Percentiles rank a stretch among this genome's conserved stretches.
phyloP scores from a whole-genome alignment of 1,140 invertebrate genomes.

The Pseudomyrmex cubaensis region DNA sequence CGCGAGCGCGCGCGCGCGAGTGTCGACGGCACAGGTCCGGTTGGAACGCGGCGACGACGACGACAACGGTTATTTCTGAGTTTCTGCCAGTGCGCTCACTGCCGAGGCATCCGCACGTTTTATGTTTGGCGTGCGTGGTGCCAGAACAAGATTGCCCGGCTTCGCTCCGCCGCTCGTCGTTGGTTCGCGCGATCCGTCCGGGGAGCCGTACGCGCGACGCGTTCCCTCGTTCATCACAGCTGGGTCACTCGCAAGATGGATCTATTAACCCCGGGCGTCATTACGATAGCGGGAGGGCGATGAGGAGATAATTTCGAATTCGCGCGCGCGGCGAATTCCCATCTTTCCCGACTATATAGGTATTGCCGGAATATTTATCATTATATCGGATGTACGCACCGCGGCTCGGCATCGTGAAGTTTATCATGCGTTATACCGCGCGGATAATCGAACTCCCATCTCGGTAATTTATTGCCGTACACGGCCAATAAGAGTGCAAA shows the following conservation, averaged over 20 bases:
- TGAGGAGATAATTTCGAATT: conserved; percentile 49
- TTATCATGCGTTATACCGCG: conserved; percentile 15
- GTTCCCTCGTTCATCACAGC: conserved; percentile 68
- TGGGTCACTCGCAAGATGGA: conserved; percentile 61
- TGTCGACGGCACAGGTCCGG: conserved; percentile 24
- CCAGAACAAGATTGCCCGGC: conserved; percentile 56
- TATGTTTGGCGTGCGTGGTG: conserved; percentile 40
- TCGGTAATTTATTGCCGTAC: conserved; percentile 51
- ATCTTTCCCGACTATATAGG: conserved; percentile 2
- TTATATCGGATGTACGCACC: conserved; percentile 15
- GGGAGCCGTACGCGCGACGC: conserved; percentile 24
- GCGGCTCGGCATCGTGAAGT: conserved; percentile 15
- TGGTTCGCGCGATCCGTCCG: conserved; percentile 30
- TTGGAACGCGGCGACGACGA: conserved; percentile 53
- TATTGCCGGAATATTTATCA: conserved; percentile 25
- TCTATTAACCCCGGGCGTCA: conserved; percentile 62
- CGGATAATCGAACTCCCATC: conserved; percentile 59
- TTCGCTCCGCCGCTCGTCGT: not conserved
- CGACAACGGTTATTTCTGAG: conserved; percentile 68
- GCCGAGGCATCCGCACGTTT: conserved; percentile 59
- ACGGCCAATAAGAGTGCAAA: conserved; percentile 21
- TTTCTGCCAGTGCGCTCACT: conserved; percentile 62
- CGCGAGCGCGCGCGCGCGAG: conserved; percentile 44
- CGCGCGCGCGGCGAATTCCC: conserved; percentile 11
- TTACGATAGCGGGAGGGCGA: conserved; percentile 14